Conservation (phyloP, 2,797 vertebrate genomes). For the Craterocephalus amniculus region DNA sequence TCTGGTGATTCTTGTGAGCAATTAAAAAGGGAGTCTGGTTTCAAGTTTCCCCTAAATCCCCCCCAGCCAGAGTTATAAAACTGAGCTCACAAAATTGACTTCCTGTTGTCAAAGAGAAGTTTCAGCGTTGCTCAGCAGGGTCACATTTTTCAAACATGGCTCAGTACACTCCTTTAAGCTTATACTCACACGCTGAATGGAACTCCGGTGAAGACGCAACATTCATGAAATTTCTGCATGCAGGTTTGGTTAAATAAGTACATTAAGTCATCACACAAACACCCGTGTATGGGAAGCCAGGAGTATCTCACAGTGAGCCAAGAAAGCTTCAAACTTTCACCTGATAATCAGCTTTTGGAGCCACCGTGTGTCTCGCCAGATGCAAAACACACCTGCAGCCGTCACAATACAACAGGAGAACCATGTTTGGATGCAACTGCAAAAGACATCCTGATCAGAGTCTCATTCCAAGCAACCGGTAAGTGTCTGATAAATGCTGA, state of each 20-base stretch:
- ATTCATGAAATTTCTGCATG: not conserved
- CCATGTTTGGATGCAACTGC: not conserved
- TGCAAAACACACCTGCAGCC: not conserved
- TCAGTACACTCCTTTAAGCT: not conserved
- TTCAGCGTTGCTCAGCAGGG: not conserved
- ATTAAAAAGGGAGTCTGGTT: not conserved
- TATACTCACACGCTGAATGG: not conserved
- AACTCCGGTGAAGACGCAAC: not conserved
- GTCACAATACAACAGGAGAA: not conserved
- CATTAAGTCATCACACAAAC: not conserved
- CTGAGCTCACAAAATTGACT: not conserved
- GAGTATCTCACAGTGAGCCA: not conserved
- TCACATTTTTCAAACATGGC: not conserved
- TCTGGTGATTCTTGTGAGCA: not conserved
- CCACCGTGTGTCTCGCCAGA: not conserved
- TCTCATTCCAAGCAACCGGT: no score
- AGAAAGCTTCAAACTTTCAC: not conserved
- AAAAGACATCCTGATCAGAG: no score
- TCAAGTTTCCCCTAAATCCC: not conserved
- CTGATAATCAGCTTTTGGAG: conserved; percentile 12
- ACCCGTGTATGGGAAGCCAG: not conserved
- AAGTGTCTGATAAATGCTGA: no score
- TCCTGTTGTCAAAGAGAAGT: not conserved
- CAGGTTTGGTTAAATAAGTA: not conserved
- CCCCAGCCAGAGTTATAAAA: not conserved